Percentiles rank a stretch among this genome's conserved stretches.
phyloP scores from a whole-genome alignment of 1,140 invertebrate species.

The Diorhabda sublineata region DNA sequence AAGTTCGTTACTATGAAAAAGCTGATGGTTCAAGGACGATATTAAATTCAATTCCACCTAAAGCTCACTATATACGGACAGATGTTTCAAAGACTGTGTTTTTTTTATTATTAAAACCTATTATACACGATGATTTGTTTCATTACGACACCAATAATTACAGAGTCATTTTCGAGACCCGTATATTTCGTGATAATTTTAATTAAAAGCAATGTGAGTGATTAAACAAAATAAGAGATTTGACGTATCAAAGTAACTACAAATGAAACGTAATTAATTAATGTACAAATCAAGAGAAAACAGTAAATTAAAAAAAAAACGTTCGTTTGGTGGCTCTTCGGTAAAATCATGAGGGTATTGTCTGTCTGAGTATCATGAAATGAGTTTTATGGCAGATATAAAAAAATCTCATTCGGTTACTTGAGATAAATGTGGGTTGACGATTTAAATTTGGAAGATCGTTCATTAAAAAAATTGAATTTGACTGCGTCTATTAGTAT shows the following conservation, averaged over 20 bases:
- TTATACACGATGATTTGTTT: neutral
- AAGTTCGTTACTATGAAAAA: too few relatives aligned
- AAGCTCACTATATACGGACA: neutral
- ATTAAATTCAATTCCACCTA: too few relatives aligned
- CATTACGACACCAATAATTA: neutral
- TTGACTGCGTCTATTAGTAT: too few relatives aligned
- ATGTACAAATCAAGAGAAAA: slow-evolving; percentile 31
- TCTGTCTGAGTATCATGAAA: slow-evolving; percentile 28
- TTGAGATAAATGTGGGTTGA: neutral
- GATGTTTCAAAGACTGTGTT: neutral
- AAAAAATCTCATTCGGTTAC: neutral
- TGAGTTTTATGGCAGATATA: neutral
- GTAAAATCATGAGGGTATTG: slow-evolving; percentile 23
- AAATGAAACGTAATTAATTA: slow-evolving; percentile 32
- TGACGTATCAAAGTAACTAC: slow-evolving; percentile 29
- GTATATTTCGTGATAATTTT: slow-evolving; percentile 21
- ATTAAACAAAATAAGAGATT: slow-evolving; percentile 34
- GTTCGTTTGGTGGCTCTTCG: slow-evolving; percentile 10
- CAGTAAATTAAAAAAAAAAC: slow-evolving; percentile 29
- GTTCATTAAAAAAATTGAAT: too few relatives aligned
- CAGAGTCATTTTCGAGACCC: slow-evolving; percentile 9
- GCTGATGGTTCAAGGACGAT: too few relatives aligned
- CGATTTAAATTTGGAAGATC: neutral
- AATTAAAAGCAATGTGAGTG: slow-evolving; percentile 33
- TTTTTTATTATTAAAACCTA: neutral